Conservation (phyloP, 1,140 invertebrate genomes). For the Pogonus chalceus region DNA sequence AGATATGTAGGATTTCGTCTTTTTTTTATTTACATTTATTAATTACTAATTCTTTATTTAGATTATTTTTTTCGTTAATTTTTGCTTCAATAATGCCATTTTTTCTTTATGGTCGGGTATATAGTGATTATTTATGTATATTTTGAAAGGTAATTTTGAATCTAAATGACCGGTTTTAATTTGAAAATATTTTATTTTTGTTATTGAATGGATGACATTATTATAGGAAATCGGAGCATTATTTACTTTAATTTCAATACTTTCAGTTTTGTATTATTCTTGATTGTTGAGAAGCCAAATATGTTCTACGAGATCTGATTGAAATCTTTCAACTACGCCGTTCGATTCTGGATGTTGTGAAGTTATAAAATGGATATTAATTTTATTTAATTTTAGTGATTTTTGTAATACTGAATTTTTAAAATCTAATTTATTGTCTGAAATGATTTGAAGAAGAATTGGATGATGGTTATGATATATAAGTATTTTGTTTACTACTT, state of each 20-base stretch:
- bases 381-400: slow-evolving; percentile 23
- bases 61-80: slow-evolving; percentile 5
- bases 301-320: slow-evolving; percentile 22
- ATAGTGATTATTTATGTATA: slow-evolving; percentile 13
- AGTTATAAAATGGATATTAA: slow-evolving; percentile 30
- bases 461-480: slow-evolving; percentile 17
- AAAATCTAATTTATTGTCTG: slow-evolving; percentile 22
- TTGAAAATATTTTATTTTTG: slow-evolving; percentile 16
- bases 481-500: slow-evolving; percentile 12
- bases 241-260: slow-evolving; percentile 15
- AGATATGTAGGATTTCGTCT: slow-evolving; percentile 9
- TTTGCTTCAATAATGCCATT: slow-evolving; percentile 8
- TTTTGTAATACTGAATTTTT: slow-evolving; percentile 20
- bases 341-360: slow-evolving; percentile 31
- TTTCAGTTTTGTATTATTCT: slow-evolving; percentile 17
- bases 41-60: slow-evolving; percentile 13
- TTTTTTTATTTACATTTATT: not conserved
- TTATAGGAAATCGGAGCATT: slow-evolving; percentile 22
- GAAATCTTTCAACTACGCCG: slow-evolving; percentile 24
- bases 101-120: slow-evolving; percentile 9
- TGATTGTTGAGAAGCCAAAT: slow-evolving; percentile 23
- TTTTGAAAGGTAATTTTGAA: slow-evolving; percentile 14
- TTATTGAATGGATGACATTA: slow-evolving; percentile 18
- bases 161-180: slow-evolving; percentile 21
- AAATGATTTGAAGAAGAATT: slow-evolving; percentile 16